Evolutionary conservation across 2,797 vertebrate species (phyloP).

Genomic region (Emydoidea blandingii): DNA sequence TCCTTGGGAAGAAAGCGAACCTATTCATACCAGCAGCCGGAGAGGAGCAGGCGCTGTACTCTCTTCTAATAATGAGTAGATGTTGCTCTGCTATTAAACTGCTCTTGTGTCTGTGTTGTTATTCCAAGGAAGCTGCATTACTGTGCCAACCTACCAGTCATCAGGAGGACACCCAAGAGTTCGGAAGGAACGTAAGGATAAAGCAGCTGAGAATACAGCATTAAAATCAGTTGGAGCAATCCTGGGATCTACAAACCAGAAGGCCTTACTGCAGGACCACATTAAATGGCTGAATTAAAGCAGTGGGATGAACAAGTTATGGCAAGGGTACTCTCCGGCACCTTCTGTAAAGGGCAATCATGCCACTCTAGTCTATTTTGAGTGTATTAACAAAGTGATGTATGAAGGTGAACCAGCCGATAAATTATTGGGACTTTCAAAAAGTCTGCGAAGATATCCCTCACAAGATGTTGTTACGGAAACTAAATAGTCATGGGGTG

Average conservation of each 20-base stretch:
- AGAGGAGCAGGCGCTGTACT: neutral
- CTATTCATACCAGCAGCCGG: neutral
- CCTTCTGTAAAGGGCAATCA: neutral
- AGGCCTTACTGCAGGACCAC: neutral
- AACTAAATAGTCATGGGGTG: neutral
- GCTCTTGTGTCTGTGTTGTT: neutral
- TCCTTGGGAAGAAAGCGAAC: neutral
- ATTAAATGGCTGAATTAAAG: neutral
- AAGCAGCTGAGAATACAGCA: neutral
- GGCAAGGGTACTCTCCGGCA: neutral
- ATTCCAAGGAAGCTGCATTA: neutral
- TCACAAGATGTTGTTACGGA: neutral
- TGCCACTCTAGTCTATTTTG: neutral
- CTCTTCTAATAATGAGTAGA: neutral
- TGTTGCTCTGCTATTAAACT: neutral
- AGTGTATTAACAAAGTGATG: neutral
- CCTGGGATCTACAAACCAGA: neutral
- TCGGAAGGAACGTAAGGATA: neutral
- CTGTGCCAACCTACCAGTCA: neutral
- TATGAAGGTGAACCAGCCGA: neutral
- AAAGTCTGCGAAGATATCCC: neutral
- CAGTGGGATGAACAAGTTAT: neutral
- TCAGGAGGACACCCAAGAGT: neutral
- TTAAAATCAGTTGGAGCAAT: neutral
- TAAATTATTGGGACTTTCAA: neutral